phyloP scores from a whole-genome alignment of 2,888 invertebrate species.

The Drosophila rubida region DNA sequence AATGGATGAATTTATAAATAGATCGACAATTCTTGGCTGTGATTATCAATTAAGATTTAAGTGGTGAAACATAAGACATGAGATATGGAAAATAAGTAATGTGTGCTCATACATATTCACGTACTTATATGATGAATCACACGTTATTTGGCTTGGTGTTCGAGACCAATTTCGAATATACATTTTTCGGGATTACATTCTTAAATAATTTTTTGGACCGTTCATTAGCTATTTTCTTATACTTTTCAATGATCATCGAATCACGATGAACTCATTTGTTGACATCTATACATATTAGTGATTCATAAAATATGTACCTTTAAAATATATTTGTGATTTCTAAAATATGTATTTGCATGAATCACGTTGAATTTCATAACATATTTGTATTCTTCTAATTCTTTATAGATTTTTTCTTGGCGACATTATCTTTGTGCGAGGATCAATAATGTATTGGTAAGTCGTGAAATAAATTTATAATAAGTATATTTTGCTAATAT shows the following conservation, averaged over 20 bases:
- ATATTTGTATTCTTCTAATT: neutral
- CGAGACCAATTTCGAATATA: neutral
- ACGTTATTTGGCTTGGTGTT: neutral
- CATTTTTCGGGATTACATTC: neutral
- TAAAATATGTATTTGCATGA: neutral
- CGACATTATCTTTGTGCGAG: neutral
- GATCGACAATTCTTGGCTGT: constrained; percentile 47
- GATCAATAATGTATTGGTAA: too few relatives aligned
- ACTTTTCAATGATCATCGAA: neutral
- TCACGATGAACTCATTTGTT: neutral
- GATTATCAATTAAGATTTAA: constrained; percentile 64
- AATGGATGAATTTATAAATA: constrained; percentile 60
- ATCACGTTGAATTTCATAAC: constrained; percentile 4
- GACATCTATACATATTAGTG: neutral
- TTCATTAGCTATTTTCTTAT: neutral
- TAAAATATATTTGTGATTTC: neutral
- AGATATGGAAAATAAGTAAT: constrained; percentile 31
- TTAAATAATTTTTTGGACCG: neutral
- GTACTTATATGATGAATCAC: constrained; percentile 38
- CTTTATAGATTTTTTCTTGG: neutral
- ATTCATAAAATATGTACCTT: constrained; percentile 4
- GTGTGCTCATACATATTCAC: constrained; percentile 6
- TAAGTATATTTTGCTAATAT: too few relatives aligned
- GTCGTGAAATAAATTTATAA: too few relatives aligned
- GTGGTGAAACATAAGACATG: constrained; percentile 67